These are phyloP conservation scores for Vesta saturnalis DNA, from an alignment of 2,888 invertebrate species.

Conservation along the genomic window DNA sequence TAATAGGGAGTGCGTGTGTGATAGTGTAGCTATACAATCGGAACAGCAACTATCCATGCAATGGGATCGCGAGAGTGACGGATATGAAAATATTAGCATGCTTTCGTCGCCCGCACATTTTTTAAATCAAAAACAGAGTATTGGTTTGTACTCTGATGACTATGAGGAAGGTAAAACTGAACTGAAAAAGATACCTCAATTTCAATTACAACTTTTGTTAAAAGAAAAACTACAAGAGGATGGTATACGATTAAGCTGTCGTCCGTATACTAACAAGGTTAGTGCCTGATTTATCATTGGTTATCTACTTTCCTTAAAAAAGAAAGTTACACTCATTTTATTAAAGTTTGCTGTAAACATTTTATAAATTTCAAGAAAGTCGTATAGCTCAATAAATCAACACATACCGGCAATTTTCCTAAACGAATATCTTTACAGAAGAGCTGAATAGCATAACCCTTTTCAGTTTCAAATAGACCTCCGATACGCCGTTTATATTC, in stretches of 20 bases:
- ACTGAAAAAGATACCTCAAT: constrained; percentile 79
- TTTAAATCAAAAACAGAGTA: constrained; percentile 49
- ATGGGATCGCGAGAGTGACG: constrained; percentile 65
- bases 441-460: constrained; percentile 8
- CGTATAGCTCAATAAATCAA: not conserved
- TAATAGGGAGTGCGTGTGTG: constrained; percentile 66
- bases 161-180: constrained; percentile 85
- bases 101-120: constrained; percentile 54
- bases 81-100: constrained; percentile 56
- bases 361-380: too few species aligned
- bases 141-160: constrained; percentile 65
- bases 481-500: not conserved
- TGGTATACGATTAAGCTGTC: constrained; percentile 85
- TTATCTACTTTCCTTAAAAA: not conserved
- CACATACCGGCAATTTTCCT: not conserved
- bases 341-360: too few species aligned
- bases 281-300: constrained; percentile 62
- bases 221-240: constrained; percentile 88
- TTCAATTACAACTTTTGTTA: constrained; percentile 83
- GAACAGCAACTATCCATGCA: constrained; percentile 59
- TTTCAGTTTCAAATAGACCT: not conserved
- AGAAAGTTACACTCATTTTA: too few species aligned
- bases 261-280: constrained; percentile 94
- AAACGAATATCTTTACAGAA: constrained; percentile 3
- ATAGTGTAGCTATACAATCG: constrained; percentile 52